These are phyloP conservation scores for Apamea epomidion DNA, from an alignment of 2,888 invertebrate species.

Conservation along the genomic window DNA sequence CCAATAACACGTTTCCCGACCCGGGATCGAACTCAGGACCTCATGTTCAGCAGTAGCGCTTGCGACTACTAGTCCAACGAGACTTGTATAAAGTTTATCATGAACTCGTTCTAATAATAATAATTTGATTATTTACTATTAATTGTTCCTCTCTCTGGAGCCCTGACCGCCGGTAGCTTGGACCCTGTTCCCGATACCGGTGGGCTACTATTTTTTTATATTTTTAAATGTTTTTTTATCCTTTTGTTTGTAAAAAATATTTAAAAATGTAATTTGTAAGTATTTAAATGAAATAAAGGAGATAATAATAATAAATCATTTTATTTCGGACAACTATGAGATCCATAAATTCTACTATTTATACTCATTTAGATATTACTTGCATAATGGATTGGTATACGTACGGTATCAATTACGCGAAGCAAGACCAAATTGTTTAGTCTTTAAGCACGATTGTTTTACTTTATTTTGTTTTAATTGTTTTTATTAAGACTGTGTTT, in stretches of 20 bases:
- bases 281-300: too few species aligned
- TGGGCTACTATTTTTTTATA: too few species aligned
- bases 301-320: too few species aligned
- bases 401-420: slow-evolving; percentile 65
- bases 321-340: too few species aligned
- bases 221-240: too few species aligned
- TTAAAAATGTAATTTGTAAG: too few species aligned
- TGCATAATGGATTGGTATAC: slow-evolving; percentile 69
- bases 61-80: not conserved
- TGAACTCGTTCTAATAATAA: slow-evolving; percentile 36
- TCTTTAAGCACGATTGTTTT: slow-evolving; percentile 16
- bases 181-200: too few species aligned
- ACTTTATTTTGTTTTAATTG: slow-evolving; percentile 27
- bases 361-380: slow-evolving; percentile 50
- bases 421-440: slow-evolving; percentile 60
- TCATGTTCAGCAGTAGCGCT: not conserved
- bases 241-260: too few species aligned
- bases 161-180: too few species aligned
- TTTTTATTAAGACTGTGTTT: slow-evolving; percentile 51
- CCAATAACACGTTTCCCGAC: not conserved
- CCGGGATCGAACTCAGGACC: not conserved
- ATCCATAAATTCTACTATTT: too few species aligned
- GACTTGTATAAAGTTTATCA: slow-evolving; percentile 29
- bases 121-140: too few species aligned
- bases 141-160: too few species aligned